Evolutionary conservation across 2,113 vertebrate species (phyloP), one percentile per base, ranked within the genome.

Genomic region (Pseudopipra pipra): DNA sequence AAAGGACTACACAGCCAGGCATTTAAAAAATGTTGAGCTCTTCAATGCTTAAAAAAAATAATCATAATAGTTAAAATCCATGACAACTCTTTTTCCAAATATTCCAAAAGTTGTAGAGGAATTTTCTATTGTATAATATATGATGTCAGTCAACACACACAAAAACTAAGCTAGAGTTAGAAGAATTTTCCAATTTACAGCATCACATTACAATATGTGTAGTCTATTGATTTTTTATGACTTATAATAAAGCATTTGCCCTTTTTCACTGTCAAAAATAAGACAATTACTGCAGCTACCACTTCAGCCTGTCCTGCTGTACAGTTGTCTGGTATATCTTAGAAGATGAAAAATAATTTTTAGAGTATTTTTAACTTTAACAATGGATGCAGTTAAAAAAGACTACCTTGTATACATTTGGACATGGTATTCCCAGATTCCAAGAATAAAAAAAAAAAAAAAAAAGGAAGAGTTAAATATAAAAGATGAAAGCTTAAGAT

Each of bases 401-500:
- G 11, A 43, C 7, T n/a, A 11, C 14, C 63, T 59, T 23, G 23
- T 31, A 12, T 12, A 22, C 6, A 62, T 24, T 39, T 23, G 31
- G 14, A 72, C 28, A 91, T 35, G 4, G 2, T 16, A 62, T 46
- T 75, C 54, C 21, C 16, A 71, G 25, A 67, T 30, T 39, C 8
- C 35, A 93, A 58, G 21, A 8, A 84, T 16, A 12, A n/a, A 58
- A 58, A 17, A 37, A 17, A 35, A 25, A 18, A 27, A 25, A 25
- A 12, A 44, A 35, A 31, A 51, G 0, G 2, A 81, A 46, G 9
- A 85, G 6, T 73, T 73, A 62, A 89, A 33, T 37, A 33, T 58
- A 47, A 63, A 59, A 59, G n/a, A 10, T 52, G 94, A 81, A 95
- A 97, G 77, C 61, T 71, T 85, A 94, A 92, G 58, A 78, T 21